Evolutionary conservation across 2,113 vertebrate genomes (phyloP), one percentile per base, ranked within the genome.

Genomic region (Catharus fuscescens): DNA sequence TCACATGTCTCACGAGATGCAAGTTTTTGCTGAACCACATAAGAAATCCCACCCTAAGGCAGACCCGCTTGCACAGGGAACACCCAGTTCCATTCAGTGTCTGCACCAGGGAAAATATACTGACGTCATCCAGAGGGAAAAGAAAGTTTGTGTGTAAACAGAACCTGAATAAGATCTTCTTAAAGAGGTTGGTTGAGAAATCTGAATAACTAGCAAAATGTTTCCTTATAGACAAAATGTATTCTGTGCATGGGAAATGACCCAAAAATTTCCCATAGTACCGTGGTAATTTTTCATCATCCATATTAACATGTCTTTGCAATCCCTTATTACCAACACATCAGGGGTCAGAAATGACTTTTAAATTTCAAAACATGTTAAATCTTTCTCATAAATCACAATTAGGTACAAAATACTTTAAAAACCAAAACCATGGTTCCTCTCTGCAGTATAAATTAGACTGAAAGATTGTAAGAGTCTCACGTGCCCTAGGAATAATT

Each of bases 401-500:
- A 3, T 50, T 42, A 76, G 54, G 20, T 77, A 73, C 24, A 66
- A 90, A 88, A 90, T 38, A 73, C 6, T 29, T 76, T 52, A 40
- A 79, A 69, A 40, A 1, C 0, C 5, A 21, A 79, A 76, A 19
- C 10, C 18, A 12, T 1, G 0, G 16, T 19, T 89, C 14, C 24
- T 69, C 40, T 83, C 31, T 3, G 3, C 31, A 66, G 25, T 77
- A 21, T 61, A 44, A 80, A 12, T 74, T 81, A 38, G 61, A 57
- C 23, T 23, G 53, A n/a, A 91, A 71, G n/a, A 73, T 19, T 69
- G 3, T 50, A 77, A 61, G 18, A 61, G 19, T 45, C 38, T 86
- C 90, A 77, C 50, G 42, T 71, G 59, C 31, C 57, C 73, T 60
- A 91, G 84, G 92, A 97, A 80, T 89, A 82, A 86, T 95, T 92